These are phyloP conservation scores for Otolemur crassicaudatus DNA, from an alignment of 2,797 vertebrate species.

Conservation along the genomic window DNA sequence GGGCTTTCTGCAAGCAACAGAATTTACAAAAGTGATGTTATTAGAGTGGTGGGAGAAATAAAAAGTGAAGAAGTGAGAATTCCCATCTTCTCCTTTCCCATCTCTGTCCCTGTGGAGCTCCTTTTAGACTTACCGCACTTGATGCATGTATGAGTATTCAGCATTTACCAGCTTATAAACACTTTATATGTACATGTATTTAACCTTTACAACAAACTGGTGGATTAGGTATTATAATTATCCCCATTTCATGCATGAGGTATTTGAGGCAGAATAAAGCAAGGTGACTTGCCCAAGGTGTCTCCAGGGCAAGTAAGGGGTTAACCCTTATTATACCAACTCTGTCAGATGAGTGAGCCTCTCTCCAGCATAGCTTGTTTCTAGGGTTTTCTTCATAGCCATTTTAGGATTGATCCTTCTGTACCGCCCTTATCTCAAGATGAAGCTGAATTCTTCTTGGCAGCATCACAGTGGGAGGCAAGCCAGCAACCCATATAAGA, in stretches of 20 bases:
- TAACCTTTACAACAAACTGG: conserved; percentile 55
- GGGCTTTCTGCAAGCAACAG: conserved; percentile 6
- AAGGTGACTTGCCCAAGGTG: background rate
- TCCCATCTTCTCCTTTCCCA: background rate
- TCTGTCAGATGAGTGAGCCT: background rate
- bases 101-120: background rate
- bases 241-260: background rate
- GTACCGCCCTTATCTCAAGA: conserved; percentile 2
- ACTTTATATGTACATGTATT: conserved; percentile 13
- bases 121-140: background rate
- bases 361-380: background rate
- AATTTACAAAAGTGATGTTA: background rate
- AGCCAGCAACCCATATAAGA: conserved; percentile 60
- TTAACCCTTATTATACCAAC: background rate
- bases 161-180: conserved; percentile 16
- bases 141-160: background rate
- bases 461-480: conserved; percentile 45
- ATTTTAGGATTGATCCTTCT: conserved; percentile 29
- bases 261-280: background rate
- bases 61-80: background rate
- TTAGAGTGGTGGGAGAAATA: background rate
- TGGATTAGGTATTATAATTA: conserved; percentile 1
- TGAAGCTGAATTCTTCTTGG: conserved; percentile 59
- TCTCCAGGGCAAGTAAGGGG: background rate
- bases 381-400: conserved; percentile 26